These are phyloP conservation scores for Nibea coibor DNA, from an alignment of 2,113 vertebrate genomes.

Conservation along the genomic window DNA sequence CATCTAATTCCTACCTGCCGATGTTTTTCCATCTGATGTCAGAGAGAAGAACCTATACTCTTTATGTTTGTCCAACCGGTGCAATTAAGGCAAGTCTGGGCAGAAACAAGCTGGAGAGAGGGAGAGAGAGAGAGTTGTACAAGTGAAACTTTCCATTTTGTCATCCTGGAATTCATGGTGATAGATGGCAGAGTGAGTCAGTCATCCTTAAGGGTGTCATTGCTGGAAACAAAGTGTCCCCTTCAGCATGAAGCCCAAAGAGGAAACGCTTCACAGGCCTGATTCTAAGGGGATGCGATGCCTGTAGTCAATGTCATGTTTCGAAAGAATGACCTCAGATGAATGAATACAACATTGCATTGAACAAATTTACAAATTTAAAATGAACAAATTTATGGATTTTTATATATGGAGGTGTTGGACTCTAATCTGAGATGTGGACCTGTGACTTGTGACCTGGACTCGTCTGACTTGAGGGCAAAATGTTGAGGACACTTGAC, in stretches of 20 bases:
- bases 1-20: constrained; percentile 54
- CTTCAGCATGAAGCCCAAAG: constrained; percentile 13
- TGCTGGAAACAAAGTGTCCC: constrained; percentile 15
- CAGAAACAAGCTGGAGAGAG: constrained; percentile 28
- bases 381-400: background rate
- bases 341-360: no score
- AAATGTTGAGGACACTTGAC: background rate
- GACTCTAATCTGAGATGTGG: background rate
- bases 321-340: background rate
- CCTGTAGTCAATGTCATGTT: background rate
- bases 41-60: constrained; percentile 21
- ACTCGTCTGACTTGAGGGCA: background rate
- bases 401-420: background rate
- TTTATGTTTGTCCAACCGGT: constrained; percentile 24
- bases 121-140: constrained; percentile 7
- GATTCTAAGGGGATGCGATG: background rate
- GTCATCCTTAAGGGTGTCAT: constrained; percentile 45
- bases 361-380: no score
- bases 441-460: background rate
- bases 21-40: constrained; percentile 49
- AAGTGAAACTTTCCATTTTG: constrained; percentile 72
- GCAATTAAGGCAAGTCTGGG: constrained; percentile 68
- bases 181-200: constrained; percentile 44
- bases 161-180: constrained; percentile 69
- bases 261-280: constrained; percentile 14